These are phyloP conservation scores for Chrysodeixis includens DNA, from an alignment of 2,888 invertebrate genomes.

Conservation along the genomic window DNA sequence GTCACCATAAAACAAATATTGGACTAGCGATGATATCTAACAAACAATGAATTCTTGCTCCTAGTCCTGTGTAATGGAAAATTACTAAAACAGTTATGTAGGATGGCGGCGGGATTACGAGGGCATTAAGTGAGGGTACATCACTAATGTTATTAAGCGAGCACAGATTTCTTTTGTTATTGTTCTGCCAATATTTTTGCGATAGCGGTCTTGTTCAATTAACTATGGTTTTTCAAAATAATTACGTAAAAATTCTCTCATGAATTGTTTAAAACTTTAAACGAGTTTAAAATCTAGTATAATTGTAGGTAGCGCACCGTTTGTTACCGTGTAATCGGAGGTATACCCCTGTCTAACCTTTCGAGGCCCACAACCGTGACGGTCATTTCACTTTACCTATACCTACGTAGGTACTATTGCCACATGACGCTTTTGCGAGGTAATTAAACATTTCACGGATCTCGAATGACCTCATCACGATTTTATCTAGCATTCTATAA, in stretches of 20 bases:
- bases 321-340: constrained; percentile 3
- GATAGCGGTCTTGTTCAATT: too few species aligned
- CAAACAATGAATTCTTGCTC: neutral
- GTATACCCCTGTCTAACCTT: constrained; percentile 5
- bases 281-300: constrained; percentile 5
- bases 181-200: too few species aligned
- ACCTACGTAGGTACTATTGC: constrained; percentile 31
- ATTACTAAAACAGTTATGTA: neutral
- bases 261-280: too few species aligned
- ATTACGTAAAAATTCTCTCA: too few species aligned
- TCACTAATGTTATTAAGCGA: neutral
- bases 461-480: constrained; percentile 44
- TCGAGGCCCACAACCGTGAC: constrained; percentile 1
- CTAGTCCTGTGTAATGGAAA: neutral
- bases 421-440: constrained; percentile 37
- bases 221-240: too few species aligned
- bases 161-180: neutral
- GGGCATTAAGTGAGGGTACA: neutral
- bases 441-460: constrained; percentile 56
- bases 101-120: neutral
- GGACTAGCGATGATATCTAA: neutral
- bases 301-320: neutral
- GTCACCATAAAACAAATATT: neutral
- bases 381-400: constrained; percentile 13
- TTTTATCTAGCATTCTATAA: constrained; percentile 32